A percentile compares a stretch with the other conserved stretches of the same genome.
Conservation (phyloP, 2,113 vertebrate genomes). For the Colaptes auratus region DNA sequence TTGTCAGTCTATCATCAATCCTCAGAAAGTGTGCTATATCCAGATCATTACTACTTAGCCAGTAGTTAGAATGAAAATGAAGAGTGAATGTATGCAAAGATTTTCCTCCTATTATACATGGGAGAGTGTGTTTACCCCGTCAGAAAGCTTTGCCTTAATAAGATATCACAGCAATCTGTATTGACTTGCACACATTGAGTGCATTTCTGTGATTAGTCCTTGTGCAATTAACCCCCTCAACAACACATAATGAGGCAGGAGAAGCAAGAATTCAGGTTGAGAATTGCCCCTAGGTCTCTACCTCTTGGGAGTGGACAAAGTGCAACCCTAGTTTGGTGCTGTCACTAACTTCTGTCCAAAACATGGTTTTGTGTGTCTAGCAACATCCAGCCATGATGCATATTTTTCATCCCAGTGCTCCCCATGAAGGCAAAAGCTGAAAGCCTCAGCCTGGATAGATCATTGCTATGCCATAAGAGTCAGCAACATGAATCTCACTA, state of each 20-base stretch:
- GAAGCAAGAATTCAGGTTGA: background rate
- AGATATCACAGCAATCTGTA: background rate
- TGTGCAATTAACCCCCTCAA: background rate
- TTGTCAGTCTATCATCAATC: constrained; percentile 31
- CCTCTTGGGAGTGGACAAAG: background rate
- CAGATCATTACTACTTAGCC: constrained; percentile 2
- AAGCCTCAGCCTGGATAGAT: background rate
- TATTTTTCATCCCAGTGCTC: background rate
- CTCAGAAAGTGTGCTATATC: background rate
- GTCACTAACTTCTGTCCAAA: background rate
- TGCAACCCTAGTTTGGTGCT: background rate
- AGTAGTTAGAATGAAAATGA: constrained; percentile 11
- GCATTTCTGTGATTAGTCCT: background rate
- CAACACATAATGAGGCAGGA: background rate
- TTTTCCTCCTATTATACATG: background rate
- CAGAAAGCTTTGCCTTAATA: background rate
- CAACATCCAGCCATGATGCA: background rate
- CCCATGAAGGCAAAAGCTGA: background rate
- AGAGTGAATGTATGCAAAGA: background rate
- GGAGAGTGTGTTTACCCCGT: background rate
- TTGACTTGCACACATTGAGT: background rate
- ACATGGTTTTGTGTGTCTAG: background rate
- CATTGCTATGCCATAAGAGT: background rate
- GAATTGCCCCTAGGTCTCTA: background rate
- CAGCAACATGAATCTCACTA: background rate